Evolutionary conservation across 2,113 vertebrate genomes (phyloP), one percentile per base, ranked within the genome.

Genomic region (Phocoena phocoena): DNA sequence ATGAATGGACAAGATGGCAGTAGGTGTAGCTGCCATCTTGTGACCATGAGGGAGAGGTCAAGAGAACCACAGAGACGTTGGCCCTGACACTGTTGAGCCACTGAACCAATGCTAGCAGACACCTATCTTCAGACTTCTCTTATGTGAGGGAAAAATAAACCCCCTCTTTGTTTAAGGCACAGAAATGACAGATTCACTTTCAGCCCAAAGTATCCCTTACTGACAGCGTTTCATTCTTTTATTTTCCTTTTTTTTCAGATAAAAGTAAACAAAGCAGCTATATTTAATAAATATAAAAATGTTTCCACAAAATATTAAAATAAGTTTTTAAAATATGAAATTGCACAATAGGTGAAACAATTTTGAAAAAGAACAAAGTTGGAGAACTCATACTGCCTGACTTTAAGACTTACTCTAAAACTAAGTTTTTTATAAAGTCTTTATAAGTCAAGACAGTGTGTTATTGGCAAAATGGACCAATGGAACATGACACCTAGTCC

Each of bases 381-480:
- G 38, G 76, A 93, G 25, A 67, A 68, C 31, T 53, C 26, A 44
- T 47, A 25, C 14, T 38, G 25, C 6, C 53, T 73, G 47, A 80
- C 87, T 87, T 79, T 73, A 77, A 95, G 47, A 68, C 50, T 95
- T 84, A n/a, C 28, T 88, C 23, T 80, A 87, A 87, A 95, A 77
- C 20, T 33, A 87, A 87, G 63, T 53, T 23, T 93, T 93, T 90
- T 88, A 38, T 80, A 28, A 87, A 90, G 38, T 73, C 23, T 88
- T 88, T 41, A 12, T 50, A 92, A 88, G 60, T 68, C 65, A 84
- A 81, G 44, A 80, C 17, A 81, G 11, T 44, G n/a, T 38, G 44
- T 97, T 81, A 84, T 13, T 58, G 31, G 58, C 36, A 50, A 84
- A 63, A 81, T 1, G 25, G 18, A 25, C 93, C 44, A 84, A 13